Evolutionary conservation across 2,113 vertebrate species (phyloP), one percentile per base, ranked within the genome.

Genomic region (Struthidea cinerea): DNA sequence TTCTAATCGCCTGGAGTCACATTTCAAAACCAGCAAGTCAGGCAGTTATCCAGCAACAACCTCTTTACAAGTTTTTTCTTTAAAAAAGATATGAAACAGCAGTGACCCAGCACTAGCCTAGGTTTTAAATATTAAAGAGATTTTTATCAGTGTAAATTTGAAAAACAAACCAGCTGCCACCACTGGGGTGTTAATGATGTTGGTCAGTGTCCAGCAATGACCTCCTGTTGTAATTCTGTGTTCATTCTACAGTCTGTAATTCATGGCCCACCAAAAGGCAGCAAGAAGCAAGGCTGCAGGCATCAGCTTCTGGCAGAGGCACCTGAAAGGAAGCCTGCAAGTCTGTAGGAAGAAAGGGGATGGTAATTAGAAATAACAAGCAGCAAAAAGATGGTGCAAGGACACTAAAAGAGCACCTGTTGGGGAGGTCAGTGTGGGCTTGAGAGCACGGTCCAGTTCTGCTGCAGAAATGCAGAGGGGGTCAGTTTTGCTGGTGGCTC

Each of bases 21-120:
- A 56, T 84, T 84, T 97, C 84, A 91, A 90, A 94, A 94, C 86
- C 74, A 95, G 75, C 84, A 93, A 82, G 94, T 94, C 87, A 94
- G 97, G 96, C 91, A 97, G 96, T 97, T 92, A 96, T 57, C 97
- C 96, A 97, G 97, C 96, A 97, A 97, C 96, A 96, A 96, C 97
- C 97, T 95, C 79, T 59, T 96, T 57, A 94, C 85, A 97, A 57
- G 26, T 86, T 94, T 96, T 61, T 93, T 93, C 53, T 93, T 92
- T 63, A 81, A 92, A 97, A 97, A 95, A 96, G 61, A 65, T 96
- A 97, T 3, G 85, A 93, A 97, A 96, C 81, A 97, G 95, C 91
- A 96, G 97, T 97, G 97, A 96, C 96, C 97, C 97, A 97, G 97
- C 97, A 98, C 97, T 97, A 95, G 91, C 96, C 89, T 96, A 97